Evolutionary conservation across 2,888 invertebrate species (phyloP).

Genomic region (Sinodicranocentrus sp.): DNA sequence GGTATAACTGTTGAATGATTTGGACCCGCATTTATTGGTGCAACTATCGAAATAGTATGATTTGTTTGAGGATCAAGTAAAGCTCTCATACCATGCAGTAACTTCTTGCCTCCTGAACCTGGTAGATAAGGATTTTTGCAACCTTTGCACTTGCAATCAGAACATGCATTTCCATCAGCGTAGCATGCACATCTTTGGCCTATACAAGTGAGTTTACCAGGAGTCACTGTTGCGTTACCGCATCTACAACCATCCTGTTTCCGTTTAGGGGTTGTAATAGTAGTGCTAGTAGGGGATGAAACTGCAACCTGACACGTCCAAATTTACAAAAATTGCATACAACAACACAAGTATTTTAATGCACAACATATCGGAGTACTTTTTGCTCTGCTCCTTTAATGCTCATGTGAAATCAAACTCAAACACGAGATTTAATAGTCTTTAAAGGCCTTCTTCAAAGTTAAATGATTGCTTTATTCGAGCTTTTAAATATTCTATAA

Average conservation of each 20-base stretch:
- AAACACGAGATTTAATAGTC: no score
- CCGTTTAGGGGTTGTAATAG: conserved; percentile 24
- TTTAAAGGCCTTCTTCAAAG: no score
- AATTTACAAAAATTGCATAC: conserved; percentile 36
- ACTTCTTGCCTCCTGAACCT: conserved; percentile 85
- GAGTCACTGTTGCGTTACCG: conserved; percentile 92
- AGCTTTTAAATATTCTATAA: no score
- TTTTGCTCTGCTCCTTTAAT: neutral
- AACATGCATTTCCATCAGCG: conserved; percentile 92
- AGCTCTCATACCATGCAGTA: conserved; percentile 71
- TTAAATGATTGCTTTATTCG: no score
- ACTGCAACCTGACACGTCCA: conserved; percentile 42
- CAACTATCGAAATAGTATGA: conserved; percentile 56
- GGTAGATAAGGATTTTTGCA: conserved; percentile 94
- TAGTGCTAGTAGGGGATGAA: conserved; percentile 23
- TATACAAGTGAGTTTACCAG: conserved; percentile 94
- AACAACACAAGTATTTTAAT: neutral
- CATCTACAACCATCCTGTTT: conserved; percentile 84
- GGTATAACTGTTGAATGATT: neutral
- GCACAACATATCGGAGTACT: neutral
- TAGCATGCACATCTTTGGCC: conserved; percentile 97
- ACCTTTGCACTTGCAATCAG: conserved; percentile 94
- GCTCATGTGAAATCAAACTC: neutral
- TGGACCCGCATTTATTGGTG: conserved; percentile 4
- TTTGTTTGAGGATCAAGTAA: conserved; percentile 71